A percentile compares a stretch with the other conserved stretches of the same genome.
phyloP scores from a whole-genome alignment of 1,140 invertebrate genomes.

The Drosophila lowei region DNA sequence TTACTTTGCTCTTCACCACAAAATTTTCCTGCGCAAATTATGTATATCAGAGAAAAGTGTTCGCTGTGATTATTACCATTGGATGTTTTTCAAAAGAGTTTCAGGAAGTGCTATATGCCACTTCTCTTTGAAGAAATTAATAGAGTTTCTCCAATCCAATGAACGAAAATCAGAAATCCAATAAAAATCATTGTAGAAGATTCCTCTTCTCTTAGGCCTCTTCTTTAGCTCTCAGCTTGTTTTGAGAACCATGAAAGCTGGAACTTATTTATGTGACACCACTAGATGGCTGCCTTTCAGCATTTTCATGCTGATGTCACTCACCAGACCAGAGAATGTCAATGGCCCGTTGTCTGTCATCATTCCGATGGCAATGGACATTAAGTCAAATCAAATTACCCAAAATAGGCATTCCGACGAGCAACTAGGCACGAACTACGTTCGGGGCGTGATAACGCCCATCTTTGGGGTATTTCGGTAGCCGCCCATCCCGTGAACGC shows the following conservation, averaged over 20 bases:
- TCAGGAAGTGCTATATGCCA: too few relatives aligned
- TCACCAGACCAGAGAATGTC: conserved; percentile 31
- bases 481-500: conserved; percentile 3
- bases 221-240: too few relatives aligned
- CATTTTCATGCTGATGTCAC: conserved; percentile 28
- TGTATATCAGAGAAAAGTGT: not conserved
- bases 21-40: conserved; percentile 1
- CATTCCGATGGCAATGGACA: conserved; percentile 52
- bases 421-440: conserved; percentile 26
- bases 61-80: conserved; percentile 1
- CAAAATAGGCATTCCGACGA: conserved; percentile 33
- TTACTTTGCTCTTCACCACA: conserved; percentile 7
- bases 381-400: conserved; percentile 52
- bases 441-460: conserved; percentile 18
- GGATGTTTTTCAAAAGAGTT: too few relatives aligned
- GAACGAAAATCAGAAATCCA: too few relatives aligned
- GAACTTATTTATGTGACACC: conserved; percentile 34
- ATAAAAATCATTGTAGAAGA: too few relatives aligned
- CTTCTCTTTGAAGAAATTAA: too few relatives aligned
- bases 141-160: too few relatives aligned
- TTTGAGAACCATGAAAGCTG: not conserved
- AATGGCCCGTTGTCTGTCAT: conserved; percentile 46
- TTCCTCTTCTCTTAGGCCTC: too few relatives aligned
- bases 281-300: not conserved
- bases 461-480: conserved; percentile 28